Evolutionary conservation across 2,888 invertebrate species (phyloP), one percentile per base, ranked within the genome.

Genomic region (Oconnorella tubifera): DNA sequence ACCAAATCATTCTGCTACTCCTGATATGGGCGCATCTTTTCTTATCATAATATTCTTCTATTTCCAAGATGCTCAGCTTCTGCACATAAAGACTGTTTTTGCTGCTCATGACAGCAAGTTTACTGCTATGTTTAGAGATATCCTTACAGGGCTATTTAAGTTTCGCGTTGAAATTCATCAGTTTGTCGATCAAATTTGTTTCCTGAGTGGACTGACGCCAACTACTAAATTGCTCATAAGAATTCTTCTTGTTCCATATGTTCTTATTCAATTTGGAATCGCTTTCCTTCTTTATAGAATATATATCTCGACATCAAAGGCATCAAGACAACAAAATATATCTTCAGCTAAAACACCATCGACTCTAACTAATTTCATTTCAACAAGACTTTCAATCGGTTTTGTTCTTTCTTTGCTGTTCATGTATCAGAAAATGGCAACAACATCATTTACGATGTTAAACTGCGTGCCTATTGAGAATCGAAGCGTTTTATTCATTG

Each of bases 31-130:
- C 10, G 70, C 66, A 6, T 65, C 67, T 48, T 71, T 69, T 60
- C 65, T 72, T 31, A 72, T 72, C 33, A 72, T 72, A 27, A 63
- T 72, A 23, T 65, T 70, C 51, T 72, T 72, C 55, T 72, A 71
- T 60, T 72, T 72, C 62, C 72, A 72, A 31, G 69, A 69, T 56
- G 69, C 69, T 0, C 68, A 69, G 53, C 62, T 70, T 19, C 67
- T 70, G 14, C 68, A 70, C 32, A 56, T 70, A 33, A 66, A 69
- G 33, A 70, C 68, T 19, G 68, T 66, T 23, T 64, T 67, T 27
- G 56, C 62, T 4, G 58, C 62, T 4, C 32, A 40, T 3, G 70
- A 66, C 10, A 69, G 67, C 56, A 48, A 58, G 49, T 67, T 53
- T 48, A 56, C 51, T 23, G 25, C 19, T 33, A 62, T 69, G 66